Conservation (phyloP, 1,140 invertebrate species). For the Drosophila ironensis region DNA sequence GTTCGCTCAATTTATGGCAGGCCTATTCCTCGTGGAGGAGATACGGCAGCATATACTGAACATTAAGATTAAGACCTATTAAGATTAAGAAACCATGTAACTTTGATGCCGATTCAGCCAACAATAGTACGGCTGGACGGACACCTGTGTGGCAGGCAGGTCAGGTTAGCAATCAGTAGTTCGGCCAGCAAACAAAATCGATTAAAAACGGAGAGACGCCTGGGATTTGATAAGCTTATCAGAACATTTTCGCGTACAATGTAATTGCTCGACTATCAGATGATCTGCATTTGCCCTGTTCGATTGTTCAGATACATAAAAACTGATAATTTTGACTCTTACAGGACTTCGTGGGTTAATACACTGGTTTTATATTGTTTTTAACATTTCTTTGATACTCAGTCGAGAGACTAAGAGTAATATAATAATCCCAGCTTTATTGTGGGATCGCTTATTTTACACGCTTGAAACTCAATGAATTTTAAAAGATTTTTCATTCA, state of each 20-base stretch:
- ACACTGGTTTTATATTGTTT: too few species aligned
- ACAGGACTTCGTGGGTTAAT: too few species aligned
- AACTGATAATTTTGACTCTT: neutral
- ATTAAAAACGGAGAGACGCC: constrained; percentile 11
- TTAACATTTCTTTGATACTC: too few species aligned
- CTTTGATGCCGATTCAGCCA: neutral
- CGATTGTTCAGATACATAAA: neutral
- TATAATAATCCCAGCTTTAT: too few species aligned
- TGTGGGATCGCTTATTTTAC: too few species aligned
- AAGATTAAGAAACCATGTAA: neutral
- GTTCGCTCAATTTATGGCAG: constrained; percentile 31
- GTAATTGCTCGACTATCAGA: constrained; percentile 19
- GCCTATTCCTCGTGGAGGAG: neutral
- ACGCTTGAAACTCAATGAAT: neutral
- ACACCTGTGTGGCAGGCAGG: too few species aligned
- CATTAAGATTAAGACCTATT: neutral
- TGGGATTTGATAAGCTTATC: constrained; percentile 34
- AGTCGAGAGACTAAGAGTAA: too few species aligned
- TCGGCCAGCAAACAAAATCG: constrained; percentile 10
- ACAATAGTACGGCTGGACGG: neutral
- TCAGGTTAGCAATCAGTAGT: constrained; percentile 21
- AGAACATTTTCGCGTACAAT: neutral
- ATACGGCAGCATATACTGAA: neutral
- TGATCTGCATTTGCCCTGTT: constrained; percentile 6
- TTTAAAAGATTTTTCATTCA: too few species aligned